These are phyloP conservation scores for Zophobas morio DNA, from an alignment of 1,140 invertebrate genomes.

Conservation along the genomic window DNA sequence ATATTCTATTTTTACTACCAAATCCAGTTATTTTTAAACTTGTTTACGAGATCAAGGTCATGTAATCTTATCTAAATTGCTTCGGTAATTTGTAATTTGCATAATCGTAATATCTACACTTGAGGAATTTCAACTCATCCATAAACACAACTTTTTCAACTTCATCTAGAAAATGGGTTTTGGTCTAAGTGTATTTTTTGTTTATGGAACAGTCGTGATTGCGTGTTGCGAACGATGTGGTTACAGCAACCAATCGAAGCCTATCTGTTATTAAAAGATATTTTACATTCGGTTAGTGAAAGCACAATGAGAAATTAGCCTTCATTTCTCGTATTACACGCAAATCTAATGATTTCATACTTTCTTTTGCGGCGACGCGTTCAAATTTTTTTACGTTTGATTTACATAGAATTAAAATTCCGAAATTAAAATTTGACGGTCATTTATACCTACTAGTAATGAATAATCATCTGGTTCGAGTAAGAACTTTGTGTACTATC, in stretches of 20 bases:
- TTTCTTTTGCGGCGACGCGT: slow-evolving; percentile 1
- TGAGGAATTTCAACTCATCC: background rate
- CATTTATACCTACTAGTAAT: background rate
- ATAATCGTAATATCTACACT: background rate
- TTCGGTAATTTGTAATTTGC: background rate
- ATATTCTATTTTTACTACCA: slow-evolving; percentile 11
- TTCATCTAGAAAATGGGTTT: no score
- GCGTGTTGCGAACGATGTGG: no score
- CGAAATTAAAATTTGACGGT: background rate
- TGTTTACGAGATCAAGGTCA: slow-evolving; percentile 19
- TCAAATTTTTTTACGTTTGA: background rate
- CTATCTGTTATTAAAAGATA: slow-evolving; percentile 17
- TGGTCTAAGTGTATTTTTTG: no score
- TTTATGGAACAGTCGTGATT: no score
- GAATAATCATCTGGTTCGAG: background rate
- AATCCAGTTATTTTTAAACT: slow-evolving; percentile 19
- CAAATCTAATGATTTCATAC: slow-evolving; percentile 34
- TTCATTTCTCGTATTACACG: slow-evolving; percentile 33
- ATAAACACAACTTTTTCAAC: no score
- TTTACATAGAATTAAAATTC: slow-evolving; percentile 18
- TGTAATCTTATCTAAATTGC: background rate
- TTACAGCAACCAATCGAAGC: slow-evolving; percentile 5
- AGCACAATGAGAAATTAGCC: slow-evolving; percentile 23
- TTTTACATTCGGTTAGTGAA: slow-evolving; percentile 24
- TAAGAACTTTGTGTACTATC: background rate